Percentiles rank a stretch among this genome's conserved stretches.
Evolutionary conservation across 2,888 invertebrate genomes (phyloP).

Genomic region (Limnephilus lunatus): DNA sequence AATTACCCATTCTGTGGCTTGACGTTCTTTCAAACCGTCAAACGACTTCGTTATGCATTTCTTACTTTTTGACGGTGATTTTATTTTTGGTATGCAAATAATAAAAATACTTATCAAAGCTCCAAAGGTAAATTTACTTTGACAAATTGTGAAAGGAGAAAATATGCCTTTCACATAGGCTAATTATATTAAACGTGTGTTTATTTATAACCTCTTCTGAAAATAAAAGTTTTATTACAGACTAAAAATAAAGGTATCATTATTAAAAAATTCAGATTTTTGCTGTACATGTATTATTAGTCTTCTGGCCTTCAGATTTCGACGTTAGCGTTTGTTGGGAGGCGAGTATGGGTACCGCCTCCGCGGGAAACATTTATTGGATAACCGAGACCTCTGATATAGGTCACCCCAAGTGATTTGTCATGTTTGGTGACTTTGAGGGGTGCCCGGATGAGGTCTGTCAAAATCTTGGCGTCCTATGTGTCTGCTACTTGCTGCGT

Average conservation of each 20-base stretch:
- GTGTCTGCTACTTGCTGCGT: no score
- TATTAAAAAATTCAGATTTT: no score
- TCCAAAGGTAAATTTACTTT: neutral
- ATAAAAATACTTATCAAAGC: neutral
- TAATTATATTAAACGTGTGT: neutral
- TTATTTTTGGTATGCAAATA: neutral
- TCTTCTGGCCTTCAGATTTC: no score
- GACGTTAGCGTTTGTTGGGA: no score
- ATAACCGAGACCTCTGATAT: no score
- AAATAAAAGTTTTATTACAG: neutral
- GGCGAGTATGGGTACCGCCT: no score
- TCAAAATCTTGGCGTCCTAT: no score
- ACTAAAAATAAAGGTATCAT: neutral
- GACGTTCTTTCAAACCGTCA: neutral
- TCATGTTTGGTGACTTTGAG: no score
- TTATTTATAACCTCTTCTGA: neutral
- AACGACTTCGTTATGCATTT: neutral
- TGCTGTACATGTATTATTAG: no score
- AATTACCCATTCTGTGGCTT: neutral
- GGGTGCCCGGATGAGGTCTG: no score
- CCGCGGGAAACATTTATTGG: no score
- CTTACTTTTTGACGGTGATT: neutral
- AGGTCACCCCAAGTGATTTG: no score
- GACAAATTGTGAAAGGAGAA: neutral
- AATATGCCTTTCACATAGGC: neutral